Evolutionary conservation across 1,140 invertebrate species (phyloP).

Genomic region (Alviniconcha marisindica): DNA sequence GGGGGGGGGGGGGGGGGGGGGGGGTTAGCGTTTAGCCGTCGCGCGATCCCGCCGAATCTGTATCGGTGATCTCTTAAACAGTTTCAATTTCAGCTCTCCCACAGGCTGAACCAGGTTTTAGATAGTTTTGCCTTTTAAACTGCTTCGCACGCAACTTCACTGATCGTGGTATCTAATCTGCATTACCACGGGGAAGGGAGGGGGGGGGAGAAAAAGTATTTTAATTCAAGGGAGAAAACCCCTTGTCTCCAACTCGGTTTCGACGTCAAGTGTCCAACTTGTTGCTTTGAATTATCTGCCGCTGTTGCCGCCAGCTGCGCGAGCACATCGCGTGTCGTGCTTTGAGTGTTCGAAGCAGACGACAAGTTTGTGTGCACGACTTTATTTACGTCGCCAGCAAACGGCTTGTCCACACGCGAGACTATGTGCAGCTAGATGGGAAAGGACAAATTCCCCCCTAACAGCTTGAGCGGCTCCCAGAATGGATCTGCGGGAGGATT

Average conservation of each 20-base stretch:
- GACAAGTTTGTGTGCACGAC: not conserved
- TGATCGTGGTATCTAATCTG: too few relatives aligned
- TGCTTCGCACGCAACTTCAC: too few relatives aligned
- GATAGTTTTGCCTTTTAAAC: too few relatives aligned
- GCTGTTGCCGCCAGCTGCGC: slow-evolving; percentile 17
- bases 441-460: slow-evolving; percentile 32
- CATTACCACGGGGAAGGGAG: not conserved
- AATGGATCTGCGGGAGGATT: slow-evolving; percentile 35
- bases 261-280: not conserved
- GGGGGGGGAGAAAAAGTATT: not conserved
- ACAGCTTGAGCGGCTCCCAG: slow-evolving; percentile 26
- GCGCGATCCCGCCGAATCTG: too few relatives aligned
- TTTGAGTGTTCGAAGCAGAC: not conserved
- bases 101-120: too few relatives aligned
- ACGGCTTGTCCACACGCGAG: not conserved
- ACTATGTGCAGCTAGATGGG: slow-evolving; percentile 40
- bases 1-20: not conserved
- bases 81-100: too few relatives aligned
- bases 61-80: too few relatives aligned
- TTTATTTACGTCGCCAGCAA: not conserved
- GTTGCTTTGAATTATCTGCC: not conserved
- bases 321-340: not conserved
- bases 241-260: not conserved
- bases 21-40: too few relatives aligned
- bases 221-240: not conserved